Conservation (phyloP, 2,797 vertebrate species). For the Tapirus indicus region DNA sequence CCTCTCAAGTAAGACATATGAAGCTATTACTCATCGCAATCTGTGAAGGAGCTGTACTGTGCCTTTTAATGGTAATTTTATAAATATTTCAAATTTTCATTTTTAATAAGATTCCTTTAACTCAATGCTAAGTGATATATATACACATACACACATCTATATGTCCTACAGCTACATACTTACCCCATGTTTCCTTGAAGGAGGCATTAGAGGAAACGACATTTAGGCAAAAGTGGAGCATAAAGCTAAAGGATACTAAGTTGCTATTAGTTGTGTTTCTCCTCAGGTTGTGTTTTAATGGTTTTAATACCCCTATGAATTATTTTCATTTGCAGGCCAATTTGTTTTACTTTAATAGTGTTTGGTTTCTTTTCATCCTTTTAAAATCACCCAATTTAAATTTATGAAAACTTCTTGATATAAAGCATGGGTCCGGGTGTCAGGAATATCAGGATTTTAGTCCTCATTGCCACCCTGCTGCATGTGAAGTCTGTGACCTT, state of each 20-base stretch:
- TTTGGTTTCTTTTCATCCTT: constrained; percentile 67
- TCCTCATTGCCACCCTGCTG: not conserved
- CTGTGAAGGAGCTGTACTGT: not conserved
- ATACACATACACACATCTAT: not conserved
- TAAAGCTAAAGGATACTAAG: constrained; percentile 4
- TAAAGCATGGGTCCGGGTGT: not conserved
- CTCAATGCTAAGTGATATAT: not conserved
- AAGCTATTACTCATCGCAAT: constrained; percentile 59
- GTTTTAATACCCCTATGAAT: constrained; percentile 58
- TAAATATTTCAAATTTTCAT: constrained; percentile 66
- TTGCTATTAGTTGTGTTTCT: constrained; percentile 33
- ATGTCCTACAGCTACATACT: not conserved
- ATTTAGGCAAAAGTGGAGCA: constrained; percentile 9
- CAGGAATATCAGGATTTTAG: constrained; percentile 60
- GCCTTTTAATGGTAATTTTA: constrained; percentile 41
- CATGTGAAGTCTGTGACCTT: constrained; percentile 59
- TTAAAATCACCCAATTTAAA: constrained; percentile 73
- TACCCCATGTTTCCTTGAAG: not conserved
- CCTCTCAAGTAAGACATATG: constrained; percentile 58
- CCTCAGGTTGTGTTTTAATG: constrained; percentile 59
- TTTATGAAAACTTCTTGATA: constrained; percentile 72
- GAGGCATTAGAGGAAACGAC: constrained; percentile 28
- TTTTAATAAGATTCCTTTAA: constrained; percentile 39
- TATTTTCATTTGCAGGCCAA: constrained; percentile 62
- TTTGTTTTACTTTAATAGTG: constrained; percentile 69